Evolutionary conservation across 2,113 vertebrate species (phyloP), one percentile per base, ranked within the genome.

Genomic region (Cynoglossus semilaevis): DNA sequence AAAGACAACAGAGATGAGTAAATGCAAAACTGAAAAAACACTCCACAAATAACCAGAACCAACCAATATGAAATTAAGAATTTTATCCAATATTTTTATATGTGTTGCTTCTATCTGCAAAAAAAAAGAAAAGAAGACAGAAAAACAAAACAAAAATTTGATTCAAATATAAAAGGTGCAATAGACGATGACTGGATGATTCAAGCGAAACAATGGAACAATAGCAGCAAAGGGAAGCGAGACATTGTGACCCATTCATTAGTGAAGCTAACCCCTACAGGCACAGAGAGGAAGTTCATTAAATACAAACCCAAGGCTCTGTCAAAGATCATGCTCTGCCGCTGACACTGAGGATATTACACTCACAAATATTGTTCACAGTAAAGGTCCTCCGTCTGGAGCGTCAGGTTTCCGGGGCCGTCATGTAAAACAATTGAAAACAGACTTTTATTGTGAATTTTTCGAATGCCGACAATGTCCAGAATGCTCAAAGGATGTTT

Each of bases 271-370:
- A 71, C 73, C 70, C 74, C 12, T 16, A 36, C 40, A 11, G 70
- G 58, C 58, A 81, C 75, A 74, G 59, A 69, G 54, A 79, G 19
- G 34, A 57, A 67, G 73, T 72, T 83, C 78, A 82, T 89, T 87
- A 87, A 85, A 84, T 56, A 49, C 61, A 74, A 66, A 67, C 73
- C 48, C 41, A 35, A 69, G 74, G 74, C 56, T 61, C 61, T 59
- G 76, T 77, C 69, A 74, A 65, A 81, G 70, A 76, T 82, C 77
- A 76, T 51, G 55, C 67, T 75, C 60, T 47, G 22, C 50, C 15
- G 16, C 47, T 49, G 46, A 2, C n/a, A n/a, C 15, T 9, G 34
- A 71, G 64, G 68, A 76, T 58, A 65, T 77, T 62, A 58, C 49
- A 63, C 48, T 60, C 65, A 58, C 45, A 64, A 42, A 42, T 49